These are phyloP conservation scores for Phrynosoma blainvillii DNA, from an alignment of 2,113 vertebrate genomes.

Conservation along the genomic window DNA sequence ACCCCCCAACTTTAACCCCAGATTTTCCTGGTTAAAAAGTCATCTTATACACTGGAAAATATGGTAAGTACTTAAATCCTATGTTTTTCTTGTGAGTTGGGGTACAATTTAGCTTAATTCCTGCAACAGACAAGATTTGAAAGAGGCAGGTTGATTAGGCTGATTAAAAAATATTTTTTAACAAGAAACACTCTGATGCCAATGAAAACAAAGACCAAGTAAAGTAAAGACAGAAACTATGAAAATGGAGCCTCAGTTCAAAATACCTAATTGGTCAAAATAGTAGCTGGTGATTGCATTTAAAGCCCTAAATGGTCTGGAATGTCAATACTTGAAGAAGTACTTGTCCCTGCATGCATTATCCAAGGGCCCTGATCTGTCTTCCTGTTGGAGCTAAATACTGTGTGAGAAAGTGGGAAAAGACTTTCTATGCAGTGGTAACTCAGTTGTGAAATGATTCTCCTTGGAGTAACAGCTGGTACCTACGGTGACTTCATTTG, in stretches of 20 bases:
- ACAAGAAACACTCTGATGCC: neutral
- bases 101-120: neutral
- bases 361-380: too few species aligned
- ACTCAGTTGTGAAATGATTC: too few species aligned
- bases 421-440: too few species aligned
- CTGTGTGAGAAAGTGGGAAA: too few species aligned
- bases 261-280: neutral
- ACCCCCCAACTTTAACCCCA: too few species aligned
- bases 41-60: too few species aligned
- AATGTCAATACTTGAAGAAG: neutral
- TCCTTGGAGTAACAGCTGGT: too few species aligned
- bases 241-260: neutral
- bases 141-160: neutral
- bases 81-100: neutral
- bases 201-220: neutral
- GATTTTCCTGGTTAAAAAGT: too few species aligned
- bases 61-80: neutral
- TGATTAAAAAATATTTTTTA: neutral
- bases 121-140: neutral
- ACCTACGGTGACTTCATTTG: too few species aligned
- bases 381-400: too few species aligned
- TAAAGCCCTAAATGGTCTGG: neutral
- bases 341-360: neutral
- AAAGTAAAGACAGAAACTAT: too few species aligned
- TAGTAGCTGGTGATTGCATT: too few species aligned